Evolutionary conservation across 2,113 vertebrate species (phyloP), one percentile per base, ranked within the genome.

Genomic region (Gambusia affinis): DNA sequence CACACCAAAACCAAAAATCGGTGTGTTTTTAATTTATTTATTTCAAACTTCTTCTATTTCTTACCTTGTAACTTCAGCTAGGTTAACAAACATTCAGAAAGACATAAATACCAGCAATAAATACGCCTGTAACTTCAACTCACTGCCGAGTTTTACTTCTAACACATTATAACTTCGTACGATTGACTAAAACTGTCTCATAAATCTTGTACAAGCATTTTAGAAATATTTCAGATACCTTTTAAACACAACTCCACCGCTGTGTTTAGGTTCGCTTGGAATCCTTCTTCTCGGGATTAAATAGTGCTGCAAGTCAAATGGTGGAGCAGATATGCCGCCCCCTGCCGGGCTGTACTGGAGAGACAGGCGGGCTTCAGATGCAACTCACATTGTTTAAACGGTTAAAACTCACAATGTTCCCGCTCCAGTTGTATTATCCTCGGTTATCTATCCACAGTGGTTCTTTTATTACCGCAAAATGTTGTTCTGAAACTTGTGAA

Each of bases 201-300:
- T 28, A 17, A 67, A 2, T 27, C 0, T 3, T 57, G 15, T 10
- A 60, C 14, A 66, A 42, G 39, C 39, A 15, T 42, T 4, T 42
- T 2, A 42, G 4, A 67, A 42, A 15, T 22, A 24, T 35, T 15
- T 35, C 37, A 7, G 8, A 12, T 73, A 88, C 81, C 84, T 86
- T 37, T 67, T 27, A 3, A 37, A 30, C 3, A 12, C 4, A 47
- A 11, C 19, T 4, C 24, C 6, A 1, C 27, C 64, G 28, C 14
- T 24, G 2, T 73, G 67, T 75, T 70, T 64, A 3, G 37, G 60
- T 61, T 47, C 17, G 0, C 1, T 17, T 1, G 0, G n/a, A 1
- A 42, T 65, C 39, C 75, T 85, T 79, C 85, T 72, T 69, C 79
- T 2, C 17, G 1, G 15, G 19, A 42, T 42, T 1, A 35, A 39